Evolutionary conservation across 2,113 vertebrate species (phyloP), one percentile per base, ranked within the genome.

Genomic region (Sebastes schlegelii): DNA sequence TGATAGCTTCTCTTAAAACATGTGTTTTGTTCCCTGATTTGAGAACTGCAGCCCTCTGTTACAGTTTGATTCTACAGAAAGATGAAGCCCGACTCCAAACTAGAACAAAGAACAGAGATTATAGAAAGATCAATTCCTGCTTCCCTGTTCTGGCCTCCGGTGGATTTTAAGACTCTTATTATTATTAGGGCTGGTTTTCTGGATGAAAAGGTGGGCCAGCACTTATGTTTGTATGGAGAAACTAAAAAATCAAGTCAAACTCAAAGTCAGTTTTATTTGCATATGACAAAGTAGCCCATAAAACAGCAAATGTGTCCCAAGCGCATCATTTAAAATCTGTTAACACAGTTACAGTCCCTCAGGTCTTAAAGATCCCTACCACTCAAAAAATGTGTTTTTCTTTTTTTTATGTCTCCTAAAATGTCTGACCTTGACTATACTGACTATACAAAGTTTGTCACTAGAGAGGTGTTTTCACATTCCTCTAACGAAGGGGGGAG

Each of bases 21-120:
- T 26, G 26, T 58, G 57, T 45, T 79, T 26, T 70, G 17, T 51
- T 62, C 58, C 23, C 46, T 5, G 4, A 46, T 34, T 13, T 26
- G 8, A 78, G 63, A 69, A 62, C 51, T 45, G 8, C 9, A 69
- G 49, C 6, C 70, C 16, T 4, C 19, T 11, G 43, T 48, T 42
- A 23, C 2, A 55, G 6, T 4, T 4, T 14, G 13, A 19, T 14
- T 63, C n/a, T n/a, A 23, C 43, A 40, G 21, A 49, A 42, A 42
- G 48, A 34, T 26, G 45, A 62, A 65, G 16, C 1, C 70, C 58
- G 45, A 70, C 26, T 62, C n/a, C n/a, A 67, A 82, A 78, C 23
- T 58, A 74, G 26, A 84, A 80, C 67, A 69, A 80, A 77, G 67
- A 72, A 42, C 26, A 61, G 11, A 67, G 21, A 52, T 43, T 54